These are phyloP conservation scores for Bombylius discolor DNA, from an alignment of 2,888 invertebrate genomes.

Conservation along the genomic window DNA sequence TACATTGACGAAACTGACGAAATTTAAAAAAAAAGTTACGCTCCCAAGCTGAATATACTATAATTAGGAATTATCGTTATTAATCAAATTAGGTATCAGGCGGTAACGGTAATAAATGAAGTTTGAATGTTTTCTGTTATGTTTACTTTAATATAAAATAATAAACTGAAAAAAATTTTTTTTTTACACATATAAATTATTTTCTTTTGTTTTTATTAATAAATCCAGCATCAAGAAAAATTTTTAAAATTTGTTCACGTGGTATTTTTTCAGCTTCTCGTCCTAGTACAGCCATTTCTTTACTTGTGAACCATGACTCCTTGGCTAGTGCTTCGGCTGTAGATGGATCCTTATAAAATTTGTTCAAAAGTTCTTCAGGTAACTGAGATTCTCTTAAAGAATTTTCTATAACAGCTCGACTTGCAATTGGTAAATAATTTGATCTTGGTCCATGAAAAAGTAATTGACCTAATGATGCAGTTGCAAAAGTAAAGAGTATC, in stretches of 20 bases:
- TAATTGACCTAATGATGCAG: no score
- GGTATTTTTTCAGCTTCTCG: constrained; percentile 72
- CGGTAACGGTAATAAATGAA: no score
- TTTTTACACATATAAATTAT: neutral
- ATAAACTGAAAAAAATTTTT: neutral
- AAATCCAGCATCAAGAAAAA: constrained; percentile 58
- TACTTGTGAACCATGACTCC: constrained; percentile 64
- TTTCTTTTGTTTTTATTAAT: constrained; percentile 20
- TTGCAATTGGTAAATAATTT: constrained; percentile 35
- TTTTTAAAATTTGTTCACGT: constrained; percentile 57
- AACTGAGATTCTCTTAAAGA: constrained; percentile 57
- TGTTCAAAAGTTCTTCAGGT: constrained; percentile 50
- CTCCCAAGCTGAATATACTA: no score
- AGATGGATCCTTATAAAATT: constrained; percentile 63
- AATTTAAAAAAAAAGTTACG: no score
- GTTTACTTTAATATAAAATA: neutral
- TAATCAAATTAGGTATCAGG: no score
- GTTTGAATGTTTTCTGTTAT: no score
- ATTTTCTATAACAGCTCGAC: constrained; percentile 60
- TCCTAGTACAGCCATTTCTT: constrained; percentile 64
- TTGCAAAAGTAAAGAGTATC: no score
- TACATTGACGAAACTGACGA: no score
- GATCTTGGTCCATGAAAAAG: no score
- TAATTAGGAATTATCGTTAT: no score
- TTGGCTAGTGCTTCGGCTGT: constrained; percentile 61